These are phyloP conservation scores for Spheniscus humboldti DNA, from an alignment of 2,797 vertebrate genomes.

Conservation along the genomic window DNA sequence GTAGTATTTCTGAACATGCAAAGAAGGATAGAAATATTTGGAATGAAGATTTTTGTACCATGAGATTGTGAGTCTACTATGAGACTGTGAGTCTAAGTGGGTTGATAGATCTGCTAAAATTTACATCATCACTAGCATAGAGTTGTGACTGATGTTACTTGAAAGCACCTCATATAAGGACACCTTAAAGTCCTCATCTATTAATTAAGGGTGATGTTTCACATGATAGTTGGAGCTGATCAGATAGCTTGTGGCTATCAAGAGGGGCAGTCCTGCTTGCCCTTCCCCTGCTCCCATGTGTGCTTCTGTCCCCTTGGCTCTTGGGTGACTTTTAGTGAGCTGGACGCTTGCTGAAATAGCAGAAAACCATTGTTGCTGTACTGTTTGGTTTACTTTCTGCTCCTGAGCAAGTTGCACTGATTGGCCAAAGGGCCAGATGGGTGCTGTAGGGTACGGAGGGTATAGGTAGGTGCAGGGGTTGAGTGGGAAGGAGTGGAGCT, in stretches of 20 bases:
- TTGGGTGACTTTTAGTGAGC: background rate
- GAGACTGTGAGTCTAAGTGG: background rate
- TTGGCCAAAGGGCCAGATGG: background rate
- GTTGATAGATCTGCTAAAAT: background rate
- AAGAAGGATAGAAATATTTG: background rate
- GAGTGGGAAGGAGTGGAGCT: background rate
- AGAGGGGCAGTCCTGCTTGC: background rate
- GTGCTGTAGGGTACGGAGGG: background rate
- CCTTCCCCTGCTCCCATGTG: background rate
- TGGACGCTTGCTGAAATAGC: background rate
- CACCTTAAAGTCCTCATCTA: background rate
- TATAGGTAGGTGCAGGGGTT: fast-evolving
- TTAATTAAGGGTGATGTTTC: background rate
- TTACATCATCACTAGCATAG: background rate
- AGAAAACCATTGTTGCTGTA: background rate
- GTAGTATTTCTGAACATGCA: background rate
- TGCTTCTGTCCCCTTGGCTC: background rate
- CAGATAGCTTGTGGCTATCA: background rate
- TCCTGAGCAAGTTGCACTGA: background rate
- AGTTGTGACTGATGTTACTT: background rate
- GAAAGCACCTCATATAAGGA: background rate
- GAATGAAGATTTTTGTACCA: background rate
- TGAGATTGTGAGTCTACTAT: background rate
- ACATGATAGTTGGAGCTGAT: background rate
- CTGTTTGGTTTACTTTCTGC: background rate